A percentile compares a stretch with the other conserved stretches of the same genome.
phyloP scores from a whole-genome alignment of 2,797 vertebrate genomes.

The Sebastiscus tertius region DNA sequence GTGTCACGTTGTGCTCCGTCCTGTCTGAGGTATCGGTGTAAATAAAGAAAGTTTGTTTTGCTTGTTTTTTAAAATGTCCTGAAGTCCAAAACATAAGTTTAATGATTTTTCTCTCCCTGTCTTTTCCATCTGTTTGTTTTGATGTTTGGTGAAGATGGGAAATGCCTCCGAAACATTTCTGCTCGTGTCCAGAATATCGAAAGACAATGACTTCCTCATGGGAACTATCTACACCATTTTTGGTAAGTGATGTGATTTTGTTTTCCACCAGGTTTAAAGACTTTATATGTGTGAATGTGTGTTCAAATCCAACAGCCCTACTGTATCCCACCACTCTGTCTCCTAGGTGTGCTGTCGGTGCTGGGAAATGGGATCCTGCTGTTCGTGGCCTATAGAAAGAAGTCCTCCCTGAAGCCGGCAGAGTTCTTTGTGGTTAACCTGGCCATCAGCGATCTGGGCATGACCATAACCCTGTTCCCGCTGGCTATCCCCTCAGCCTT shows the following conservation, averaged over 20 bases:
- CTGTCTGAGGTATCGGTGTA: neutral
- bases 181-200: conserved; percentile 84
- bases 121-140: neutral
- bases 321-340: neutral
- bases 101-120: neutral
- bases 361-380: conserved; percentile 87
- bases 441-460: conserved; percentile 89
- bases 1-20: neutral
- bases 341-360: conserved; percentile 81
- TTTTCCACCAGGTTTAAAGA: neutral
- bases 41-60: neutral
- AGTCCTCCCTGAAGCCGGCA: conserved; percentile 88
- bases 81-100: neutral
- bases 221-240: conserved; percentile 85
- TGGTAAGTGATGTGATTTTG: conserved; percentile 74
- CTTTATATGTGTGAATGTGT: neutral
- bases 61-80: neutral
- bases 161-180: conserved; percentile 82
- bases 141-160: conserved; percentile 84
- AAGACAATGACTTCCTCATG: conserved; percentile 87
- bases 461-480: conserved; percentile 87
- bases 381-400: conserved; percentile 87
- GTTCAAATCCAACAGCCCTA: neutral
- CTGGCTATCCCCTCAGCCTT: conserved; percentile 87
- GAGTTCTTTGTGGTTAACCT: conserved; percentile 91